phyloP scores from a whole-genome alignment of 2,797 vertebrate genomes.

The Hippopotamyrus pictus region DNA sequence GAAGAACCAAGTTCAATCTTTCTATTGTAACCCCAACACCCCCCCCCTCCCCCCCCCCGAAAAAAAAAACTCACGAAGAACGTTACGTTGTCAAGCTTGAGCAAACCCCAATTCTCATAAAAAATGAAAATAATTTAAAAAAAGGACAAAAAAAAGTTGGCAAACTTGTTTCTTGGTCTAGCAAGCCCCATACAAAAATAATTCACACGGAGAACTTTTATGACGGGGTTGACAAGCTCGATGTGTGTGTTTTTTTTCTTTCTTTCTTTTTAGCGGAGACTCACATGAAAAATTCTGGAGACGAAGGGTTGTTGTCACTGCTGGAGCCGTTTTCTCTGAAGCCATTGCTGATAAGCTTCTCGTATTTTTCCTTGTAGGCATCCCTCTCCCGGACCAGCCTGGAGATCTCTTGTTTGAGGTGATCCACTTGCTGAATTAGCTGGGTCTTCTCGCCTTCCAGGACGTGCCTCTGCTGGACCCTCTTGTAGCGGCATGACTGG shows the following conservation, averaged over 20 bases:
- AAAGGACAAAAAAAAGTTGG: constrained; percentile 45
- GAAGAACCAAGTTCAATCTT: constrained; percentile 50
- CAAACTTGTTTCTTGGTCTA: constrained; percentile 65
- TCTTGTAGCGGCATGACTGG: constrained; percentile 97
- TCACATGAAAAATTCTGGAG: constrained; percentile 99
- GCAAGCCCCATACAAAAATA: constrained; percentile 57
- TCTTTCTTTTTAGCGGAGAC: constrained; percentile 59
- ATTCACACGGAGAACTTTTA: constrained; percentile 53
- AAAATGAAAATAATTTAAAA: constrained; percentile 35
- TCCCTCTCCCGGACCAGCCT: constrained; percentile 95
- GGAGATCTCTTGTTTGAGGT: constrained; percentile 98
- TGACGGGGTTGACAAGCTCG: constrained; percentile 50
- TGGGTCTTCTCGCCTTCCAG: constrained; percentile 97
- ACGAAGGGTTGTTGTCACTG: constrained; percentile 93
- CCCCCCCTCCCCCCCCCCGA: neutral
- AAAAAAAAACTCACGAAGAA: constrained; percentile 33
- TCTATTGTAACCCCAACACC: constrained; percentile 44
- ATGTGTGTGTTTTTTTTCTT: constrained; percentile 61
- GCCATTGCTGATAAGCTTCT: constrained; percentile 93
- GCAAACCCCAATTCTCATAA: constrained; percentile 40
- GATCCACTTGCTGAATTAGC: constrained; percentile 95
- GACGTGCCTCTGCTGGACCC: constrained; percentile 96
- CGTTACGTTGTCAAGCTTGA: constrained; percentile 46
- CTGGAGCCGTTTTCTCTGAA: constrained; percentile 92
- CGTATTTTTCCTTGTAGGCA: constrained; percentile 99